These are phyloP conservation scores for Sinhomidia bicolor DNA, from an alignment of 2,888 invertebrate species.

Conservation along the genomic window DNA sequence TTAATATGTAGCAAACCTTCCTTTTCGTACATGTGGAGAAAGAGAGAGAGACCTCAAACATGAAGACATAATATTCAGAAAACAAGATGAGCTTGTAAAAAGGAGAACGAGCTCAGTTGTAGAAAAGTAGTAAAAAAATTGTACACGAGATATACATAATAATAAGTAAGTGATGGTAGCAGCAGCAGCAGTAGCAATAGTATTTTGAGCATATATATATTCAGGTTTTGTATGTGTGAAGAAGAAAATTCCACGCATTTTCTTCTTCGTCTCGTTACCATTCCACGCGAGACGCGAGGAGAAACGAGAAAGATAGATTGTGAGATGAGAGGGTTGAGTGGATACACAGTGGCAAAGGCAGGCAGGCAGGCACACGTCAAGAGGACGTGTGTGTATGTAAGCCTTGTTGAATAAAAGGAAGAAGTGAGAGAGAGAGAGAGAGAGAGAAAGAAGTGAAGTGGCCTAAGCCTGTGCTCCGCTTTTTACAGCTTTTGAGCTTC, in stretches of 20 bases:
- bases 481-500: constrained; percentile 43
- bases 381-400: constrained; percentile 27
- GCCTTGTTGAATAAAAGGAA: background rate
- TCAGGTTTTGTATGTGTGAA: background rate
- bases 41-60: constrained; percentile 18
- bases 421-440: background rate
- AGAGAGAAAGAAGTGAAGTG: constrained; percentile 1
- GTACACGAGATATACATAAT: constrained; percentile 39
- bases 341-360: constrained; percentile 36
- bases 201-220: constrained; percentile 28
- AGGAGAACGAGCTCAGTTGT: constrained; percentile 13
- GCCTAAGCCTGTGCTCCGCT: constrained; percentile 28
- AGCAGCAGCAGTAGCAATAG: background rate
- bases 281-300: constrained; percentile 41
- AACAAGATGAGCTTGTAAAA: background rate
- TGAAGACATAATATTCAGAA: background rate
- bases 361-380: constrained; percentile 54
- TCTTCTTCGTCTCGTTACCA: constrained; percentile 30
- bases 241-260: constrained; percentile 34
- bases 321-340: constrained; percentile 52
- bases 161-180: background rate
- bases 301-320: constrained; percentile 47
- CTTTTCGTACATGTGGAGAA: background rate
- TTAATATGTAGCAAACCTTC: constrained; percentile 10
- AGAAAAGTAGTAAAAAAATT: constrained; percentile 1